phyloP scores from a whole-genome alignment of 1,140 invertebrate species.

The Melanaphis sacchari region DNA sequence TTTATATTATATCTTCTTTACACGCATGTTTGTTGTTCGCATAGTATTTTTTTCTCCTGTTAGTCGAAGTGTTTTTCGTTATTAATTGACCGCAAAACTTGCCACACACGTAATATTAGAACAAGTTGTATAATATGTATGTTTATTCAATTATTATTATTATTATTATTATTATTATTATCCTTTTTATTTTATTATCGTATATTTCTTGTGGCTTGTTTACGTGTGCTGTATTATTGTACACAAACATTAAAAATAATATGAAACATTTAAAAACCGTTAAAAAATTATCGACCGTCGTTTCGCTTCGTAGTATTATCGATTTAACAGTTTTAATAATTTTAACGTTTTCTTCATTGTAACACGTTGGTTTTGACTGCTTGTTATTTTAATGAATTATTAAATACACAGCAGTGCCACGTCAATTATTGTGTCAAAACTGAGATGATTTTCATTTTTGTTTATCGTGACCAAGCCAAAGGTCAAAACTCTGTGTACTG shows the following conservation, averaged over 20 bases:
- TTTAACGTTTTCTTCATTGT: neutral
- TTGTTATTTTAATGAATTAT: neutral
- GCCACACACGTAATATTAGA: neutral
- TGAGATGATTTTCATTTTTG: neutral
- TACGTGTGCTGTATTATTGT: neutral
- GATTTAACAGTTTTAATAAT: neutral
- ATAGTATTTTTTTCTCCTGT: neutral
- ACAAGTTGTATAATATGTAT: neutral
- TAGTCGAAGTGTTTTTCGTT: neutral
- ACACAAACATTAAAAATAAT: neutral
- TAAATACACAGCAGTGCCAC: neutral
- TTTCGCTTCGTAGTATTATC: neutral
- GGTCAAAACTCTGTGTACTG: neutral
- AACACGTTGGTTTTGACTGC: neutral
- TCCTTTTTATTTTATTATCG: too few species aligned
- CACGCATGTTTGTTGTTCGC: neutral
- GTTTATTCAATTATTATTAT: neutral
- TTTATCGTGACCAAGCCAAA: neutral
- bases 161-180: neutral
- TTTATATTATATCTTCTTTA: constrained; percentile 8
- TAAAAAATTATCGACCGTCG: neutral
- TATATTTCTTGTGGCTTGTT: neutral
- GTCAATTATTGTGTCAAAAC: constrained; percentile 24
- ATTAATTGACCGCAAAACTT: neutral
- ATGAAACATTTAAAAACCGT: neutral